Evolutionary conservation across 2,888 invertebrate species (phyloP), one percentile per base, ranked within the genome.

Genomic region (Thysanoteuthis rhombus): DNA sequence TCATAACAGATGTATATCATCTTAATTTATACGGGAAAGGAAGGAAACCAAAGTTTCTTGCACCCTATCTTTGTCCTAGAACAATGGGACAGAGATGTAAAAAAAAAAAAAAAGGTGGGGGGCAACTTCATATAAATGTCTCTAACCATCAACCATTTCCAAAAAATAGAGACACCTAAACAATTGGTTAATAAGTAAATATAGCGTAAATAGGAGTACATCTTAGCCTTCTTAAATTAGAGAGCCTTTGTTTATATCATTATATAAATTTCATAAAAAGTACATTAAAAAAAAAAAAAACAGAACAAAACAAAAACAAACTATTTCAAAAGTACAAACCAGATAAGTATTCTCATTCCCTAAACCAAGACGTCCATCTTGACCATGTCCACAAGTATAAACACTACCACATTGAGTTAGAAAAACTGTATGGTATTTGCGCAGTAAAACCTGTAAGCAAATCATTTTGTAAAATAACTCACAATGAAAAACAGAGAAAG

Each of bases 331-430:
- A n/a, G n/a, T n/a, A 95, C 96, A 95, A 94, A 97, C 97, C 94
- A 97, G 94, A 94, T 95, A 95, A 1, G 97, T 96, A 92, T 96
- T 95, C 94, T 98, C 98, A 93, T 97, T 97, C 0, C 98, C 98
- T 16, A 98, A 98, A 75, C 98, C 98, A 36, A 98, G 98, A 38
- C 98, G 97, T 0, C 98, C 98, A 32, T 98, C 98, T 94, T 98
- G 98, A 28, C 98, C 98, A 97, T 98, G 98, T 0, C 99, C 99
- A 96, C 98, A 98, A 39, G 98, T 98, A 97, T 98, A 98, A 4
- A 98, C 98, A 93, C 97, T 97, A 0, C 98, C 98, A 93, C 97
- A 97, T 1, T 96, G 96, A 0, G 97, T 97, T 47, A 98, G 96
- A 97, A 98, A 98, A 32, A 98, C 97, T 95, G 98, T 98, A 97